Conservation (phyloP, 2,797 vertebrate species). For the Heteromormyrus szaboi region DNA sequence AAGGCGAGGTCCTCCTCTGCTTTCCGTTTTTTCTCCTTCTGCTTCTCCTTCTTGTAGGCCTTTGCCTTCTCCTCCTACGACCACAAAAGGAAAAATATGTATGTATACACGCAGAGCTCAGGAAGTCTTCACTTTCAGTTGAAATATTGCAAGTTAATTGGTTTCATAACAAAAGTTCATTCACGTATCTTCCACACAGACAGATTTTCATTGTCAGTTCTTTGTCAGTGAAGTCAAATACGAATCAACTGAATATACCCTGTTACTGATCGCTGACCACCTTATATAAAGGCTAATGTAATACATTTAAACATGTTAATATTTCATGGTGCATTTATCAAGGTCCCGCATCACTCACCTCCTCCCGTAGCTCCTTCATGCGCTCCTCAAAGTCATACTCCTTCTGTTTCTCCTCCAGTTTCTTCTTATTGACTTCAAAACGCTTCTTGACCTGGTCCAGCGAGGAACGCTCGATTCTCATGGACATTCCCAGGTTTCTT, state of each 20-base stretch:
- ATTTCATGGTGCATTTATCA: background rate
- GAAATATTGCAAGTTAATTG: background rate
- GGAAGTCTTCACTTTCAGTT: background rate
- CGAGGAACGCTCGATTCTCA: slow-evolving; percentile 92
- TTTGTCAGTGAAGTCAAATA: background rate
- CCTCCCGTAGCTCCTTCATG: slow-evolving; percentile 93
- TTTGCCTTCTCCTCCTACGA: slow-evolving; percentile 92
- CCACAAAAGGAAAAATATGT: background rate
- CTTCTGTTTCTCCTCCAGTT: slow-evolving; percentile 96
- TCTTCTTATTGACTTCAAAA: slow-evolving; percentile 94
- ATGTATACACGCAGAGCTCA: background rate
- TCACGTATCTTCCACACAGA: background rate
- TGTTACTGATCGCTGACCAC: background rate
- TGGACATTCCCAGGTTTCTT: slow-evolving; percentile 96
- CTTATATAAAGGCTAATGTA: background rate
- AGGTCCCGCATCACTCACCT: slow-evolving; percentile 60
- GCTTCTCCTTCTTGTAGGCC: slow-evolving; percentile 95
- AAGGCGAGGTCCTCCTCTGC: slow-evolving; percentile 86
- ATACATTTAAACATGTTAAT: background rate
- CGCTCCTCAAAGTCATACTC: slow-evolving; percentile 97
- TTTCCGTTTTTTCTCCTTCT: slow-evolving; percentile 87
- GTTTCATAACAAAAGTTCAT: background rate
- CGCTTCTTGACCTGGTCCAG: slow-evolving; percentile 96
- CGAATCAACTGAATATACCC: background rate
- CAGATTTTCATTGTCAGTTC: background rate